These are phyloP conservation scores for Caenorhabditis plicata DNA, from an alignment of 2,888 invertebrate genomes.

Conservation along the genomic window DNA sequence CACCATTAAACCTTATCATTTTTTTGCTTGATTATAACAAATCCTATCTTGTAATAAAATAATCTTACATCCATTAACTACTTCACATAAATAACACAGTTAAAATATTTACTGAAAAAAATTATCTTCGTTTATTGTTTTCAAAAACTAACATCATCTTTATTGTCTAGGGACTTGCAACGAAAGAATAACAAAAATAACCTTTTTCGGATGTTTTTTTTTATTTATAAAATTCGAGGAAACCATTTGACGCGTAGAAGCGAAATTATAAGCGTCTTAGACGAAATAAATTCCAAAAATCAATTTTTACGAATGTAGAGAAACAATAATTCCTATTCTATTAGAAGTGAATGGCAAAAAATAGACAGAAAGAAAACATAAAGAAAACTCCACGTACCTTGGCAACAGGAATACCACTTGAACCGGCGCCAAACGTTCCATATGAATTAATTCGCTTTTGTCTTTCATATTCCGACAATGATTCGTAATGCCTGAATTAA, in stretches of 20 bases:
- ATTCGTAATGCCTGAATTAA: conserved; percentile 49
- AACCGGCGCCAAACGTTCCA: conserved; percentile 53
- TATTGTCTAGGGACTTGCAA: no score
- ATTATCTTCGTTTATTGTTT: not conserved
- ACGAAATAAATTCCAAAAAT: not conserved
- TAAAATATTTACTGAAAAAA: not conserved
- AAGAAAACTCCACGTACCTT: conserved; percentile 10
- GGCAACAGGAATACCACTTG: conserved; percentile 24
- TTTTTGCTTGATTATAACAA: no score
- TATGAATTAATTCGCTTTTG: conserved; percentile 48
- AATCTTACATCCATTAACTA: no score
- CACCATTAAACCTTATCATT: not conserved
- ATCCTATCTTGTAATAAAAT: no score
- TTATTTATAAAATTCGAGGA: no score
- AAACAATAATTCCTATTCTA: not conserved
- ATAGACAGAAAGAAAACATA: not conserved
- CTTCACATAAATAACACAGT: not conserved
- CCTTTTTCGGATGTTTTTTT: no score
- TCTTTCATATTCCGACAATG: conserved; percentile 55
- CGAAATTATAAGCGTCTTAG: no score
- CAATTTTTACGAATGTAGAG: not conserved
- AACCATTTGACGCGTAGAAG: no score
- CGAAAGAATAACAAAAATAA: no score
- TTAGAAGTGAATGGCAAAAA: not conserved
- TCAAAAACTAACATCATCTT: not conserved